Evolutionary conservation across 2,888 invertebrate species (phyloP).

Genomic region (Synanthedon tipuliformis): DNA sequence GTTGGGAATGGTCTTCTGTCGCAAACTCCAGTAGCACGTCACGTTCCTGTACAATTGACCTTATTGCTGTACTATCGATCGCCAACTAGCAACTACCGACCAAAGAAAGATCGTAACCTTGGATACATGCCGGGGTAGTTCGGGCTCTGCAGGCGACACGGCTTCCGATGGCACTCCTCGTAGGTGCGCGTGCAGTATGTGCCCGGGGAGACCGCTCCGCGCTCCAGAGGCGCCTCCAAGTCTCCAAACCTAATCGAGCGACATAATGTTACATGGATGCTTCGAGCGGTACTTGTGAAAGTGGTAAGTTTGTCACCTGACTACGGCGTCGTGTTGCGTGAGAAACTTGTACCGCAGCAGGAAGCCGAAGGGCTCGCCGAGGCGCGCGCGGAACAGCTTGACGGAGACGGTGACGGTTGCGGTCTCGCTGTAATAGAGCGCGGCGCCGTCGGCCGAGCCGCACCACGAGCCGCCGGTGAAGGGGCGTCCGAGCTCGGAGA

Average conservation of each 20-base stretch:
- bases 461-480: conserved; percentile 94
- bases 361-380: conserved; percentile 83
- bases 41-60: conserved; percentile 75
- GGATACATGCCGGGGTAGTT: conserved; percentile 92
- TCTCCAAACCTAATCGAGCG: conserved; percentile 73
- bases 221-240: conserved; percentile 80
- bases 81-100: background rate
- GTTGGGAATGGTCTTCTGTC: conserved; percentile 86
- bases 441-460: conserved; percentile 82
- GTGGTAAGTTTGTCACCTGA: conserved; percentile 53
- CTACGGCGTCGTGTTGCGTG: conserved; percentile 81
- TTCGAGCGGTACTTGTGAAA: background rate
- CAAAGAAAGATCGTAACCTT: conserved; percentile 20
- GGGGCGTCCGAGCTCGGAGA: conserved; percentile 86
- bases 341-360: conserved; percentile 85
- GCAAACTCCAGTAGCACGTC: conserved; percentile 89
- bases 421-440: conserved; percentile 90
- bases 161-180: conserved; percentile 86
- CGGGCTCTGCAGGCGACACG: conserved; percentile 88
- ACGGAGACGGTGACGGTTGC: conserved; percentile 89
- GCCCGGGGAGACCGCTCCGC: conserved; percentile 86
- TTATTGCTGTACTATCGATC: no score
- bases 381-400: conserved; percentile 79
- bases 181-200: conserved; percentile 87
- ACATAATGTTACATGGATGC: background rate